Percentiles rank a stretch among this genome's conserved stretches.
Conservation (phyloP, 35 echinoderm and acorn worm species). For the Apostichopus parvimensis region DNA sequence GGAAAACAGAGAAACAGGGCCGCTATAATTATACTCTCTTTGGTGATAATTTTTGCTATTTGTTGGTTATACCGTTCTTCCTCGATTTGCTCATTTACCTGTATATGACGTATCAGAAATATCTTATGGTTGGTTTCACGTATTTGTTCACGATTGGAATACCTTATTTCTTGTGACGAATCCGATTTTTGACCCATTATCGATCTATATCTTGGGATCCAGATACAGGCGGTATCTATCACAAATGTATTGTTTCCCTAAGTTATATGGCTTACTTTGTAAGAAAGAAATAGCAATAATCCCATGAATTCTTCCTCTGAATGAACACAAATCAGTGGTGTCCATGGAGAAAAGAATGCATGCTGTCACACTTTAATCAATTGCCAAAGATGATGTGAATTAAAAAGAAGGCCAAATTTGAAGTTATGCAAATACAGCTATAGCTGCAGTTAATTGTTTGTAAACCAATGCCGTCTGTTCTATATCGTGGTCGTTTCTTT, state of each 20-base stretch:
- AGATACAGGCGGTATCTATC: background rate
- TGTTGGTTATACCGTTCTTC: background rate
- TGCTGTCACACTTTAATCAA: too few species aligned
- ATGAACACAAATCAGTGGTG: too few species aligned
- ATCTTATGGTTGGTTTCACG: background rate
- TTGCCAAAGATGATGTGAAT: too few species aligned
- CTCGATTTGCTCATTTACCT: too few species aligned
- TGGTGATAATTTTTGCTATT: conserved; percentile 4
- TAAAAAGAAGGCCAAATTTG: too few species aligned
- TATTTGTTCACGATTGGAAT: background rate
- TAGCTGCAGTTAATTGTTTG: too few species aligned
- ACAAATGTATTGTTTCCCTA: background rate
- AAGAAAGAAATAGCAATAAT: background rate
- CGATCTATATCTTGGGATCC: conserved; percentile 22
- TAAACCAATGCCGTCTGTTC: too few species aligned
- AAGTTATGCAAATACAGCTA: too few species aligned
- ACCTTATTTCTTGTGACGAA: background rate
- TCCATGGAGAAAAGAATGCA: too few species aligned
- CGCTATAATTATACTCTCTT: background rate
- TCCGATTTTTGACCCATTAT: conserved; percentile 19
- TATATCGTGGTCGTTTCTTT: too few species aligned
- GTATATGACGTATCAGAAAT: too few species aligned
- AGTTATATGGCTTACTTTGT: background rate
- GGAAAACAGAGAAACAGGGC: conserved; percentile 24
- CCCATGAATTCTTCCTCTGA: background rate